Evolutionary conservation across 2,113 vertebrate genomes (phyloP).

Genomic region (Tachysurus vachellii): DNA sequence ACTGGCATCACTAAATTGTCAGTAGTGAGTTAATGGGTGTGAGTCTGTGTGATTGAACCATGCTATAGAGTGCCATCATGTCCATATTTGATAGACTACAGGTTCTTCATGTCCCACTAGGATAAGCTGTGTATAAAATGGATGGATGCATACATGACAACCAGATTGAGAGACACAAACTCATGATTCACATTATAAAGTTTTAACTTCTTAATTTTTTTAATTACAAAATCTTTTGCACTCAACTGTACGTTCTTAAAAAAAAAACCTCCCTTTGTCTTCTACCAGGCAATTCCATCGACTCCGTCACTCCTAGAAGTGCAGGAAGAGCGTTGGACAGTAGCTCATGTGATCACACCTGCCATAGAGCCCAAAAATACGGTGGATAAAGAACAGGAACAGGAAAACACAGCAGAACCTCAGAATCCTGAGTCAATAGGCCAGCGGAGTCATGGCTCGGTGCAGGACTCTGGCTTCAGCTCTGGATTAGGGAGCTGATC

Average conservation of each 20-base stretch:
- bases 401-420: neutral
- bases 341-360: neutral
- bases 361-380: neutral
- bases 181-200: neutral
- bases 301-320: neutral
- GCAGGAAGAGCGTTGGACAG: neutral
- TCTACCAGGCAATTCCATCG: neutral
- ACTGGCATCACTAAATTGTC: no score
- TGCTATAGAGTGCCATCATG: no score
- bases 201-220: neutral
- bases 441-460: neutral
- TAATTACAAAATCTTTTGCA: neutral
- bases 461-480: neutral
- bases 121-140: no score
- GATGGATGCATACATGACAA: neutral
- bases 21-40: no score
- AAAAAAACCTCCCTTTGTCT: neutral
- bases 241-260: neutral
- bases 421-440: neutral
- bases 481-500: conserved; percentile 12
- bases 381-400: neutral
- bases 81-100: no score
- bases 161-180: neutral
- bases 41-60: no score
- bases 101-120: no score